Base-by-base conservation (phyloP, 1,140 invertebrate genomes). In the Drosophila subobscura region DNA sequence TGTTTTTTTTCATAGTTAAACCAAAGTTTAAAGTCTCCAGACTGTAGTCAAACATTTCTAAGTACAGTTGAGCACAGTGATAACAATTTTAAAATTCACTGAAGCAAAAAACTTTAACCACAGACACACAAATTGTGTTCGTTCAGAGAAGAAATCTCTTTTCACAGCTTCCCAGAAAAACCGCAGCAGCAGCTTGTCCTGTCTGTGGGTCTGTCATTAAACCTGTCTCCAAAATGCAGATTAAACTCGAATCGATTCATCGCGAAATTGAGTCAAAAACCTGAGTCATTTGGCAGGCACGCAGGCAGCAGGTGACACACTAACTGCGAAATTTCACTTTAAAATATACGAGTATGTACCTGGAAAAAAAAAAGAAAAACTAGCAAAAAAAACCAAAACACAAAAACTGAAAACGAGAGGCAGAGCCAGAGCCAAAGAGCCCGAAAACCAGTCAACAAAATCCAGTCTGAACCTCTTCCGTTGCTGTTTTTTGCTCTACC, bases 311-410 rank as follows among this genome's bases (percentile, higher is more conserved):
- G 68, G 57, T 72, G 70, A 72, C 67, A 72, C 70, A 72, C 67
- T 54, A 63, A 63, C 66, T 29, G 44, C 16, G 27, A 72, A 72
- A 72, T 72, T 72, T 72, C 70, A 72, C 70, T 72, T 72, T 68
- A 70, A 70, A 67, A 68, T 68, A 51, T 37, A 37, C 10, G 33
- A 37, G 7, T 56, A 23, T 68, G 63, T 54, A 20, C 44, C 33
- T 37, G 33, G 12, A 33, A 4, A 37, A 52, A 46, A 23, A 56
- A 53, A 64, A 57, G 40, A n/a, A 57, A 70, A 70, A 70, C 37
- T 50, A 3, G 66, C 44, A 60, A 49, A 47, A 44, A 16, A 41
- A 16, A 41, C 0, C 16, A 33, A 33, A 22, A 33, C 27, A 50
- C 51, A 40, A 33, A 65, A 42, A 27, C 29, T 33, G 29, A 73